These are phyloP conservation scores for Galaxea fascicularis DNA, from an alignment of 92 coral and sea anemone genomes.

Conservation along the genomic window DNA sequence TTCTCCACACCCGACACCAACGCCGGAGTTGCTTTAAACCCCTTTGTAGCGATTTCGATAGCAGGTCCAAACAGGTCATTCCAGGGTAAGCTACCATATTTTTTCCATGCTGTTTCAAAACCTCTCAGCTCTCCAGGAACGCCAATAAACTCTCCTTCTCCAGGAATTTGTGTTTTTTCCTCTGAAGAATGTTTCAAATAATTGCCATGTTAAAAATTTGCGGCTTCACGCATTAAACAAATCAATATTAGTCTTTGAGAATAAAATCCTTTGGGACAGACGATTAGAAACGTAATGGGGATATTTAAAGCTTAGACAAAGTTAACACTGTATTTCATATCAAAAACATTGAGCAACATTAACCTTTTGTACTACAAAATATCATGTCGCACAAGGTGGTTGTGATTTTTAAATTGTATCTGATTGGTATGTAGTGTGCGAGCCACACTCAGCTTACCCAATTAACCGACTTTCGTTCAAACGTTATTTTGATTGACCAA, in stretches of 20 bases:
- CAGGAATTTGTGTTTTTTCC: slow-evolving; percentile 63
- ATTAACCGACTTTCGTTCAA: too few relatives aligned
- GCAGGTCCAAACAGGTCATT: slow-evolving; percentile 83
- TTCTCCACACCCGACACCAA: slow-evolving; percentile 68
- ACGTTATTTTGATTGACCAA: too few relatives aligned
- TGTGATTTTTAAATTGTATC: neutral
- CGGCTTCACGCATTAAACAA: too few relatives aligned
- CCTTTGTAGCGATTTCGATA: slow-evolving; percentile 65
- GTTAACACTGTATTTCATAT: too few relatives aligned
- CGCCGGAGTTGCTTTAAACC: slow-evolving; percentile 74
- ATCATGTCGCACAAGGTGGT: neutral
- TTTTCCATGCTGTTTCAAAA: slow-evolving; percentile 82
- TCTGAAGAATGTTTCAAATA: slow-evolving; percentile 34
- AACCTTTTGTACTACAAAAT: neutral
- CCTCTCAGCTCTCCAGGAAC: slow-evolving; percentile 89
- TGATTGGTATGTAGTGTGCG: neutral
- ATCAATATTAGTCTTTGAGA: too few relatives aligned
- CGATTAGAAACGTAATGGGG: too few relatives aligned
- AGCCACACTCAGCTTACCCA: too few relatives aligned
- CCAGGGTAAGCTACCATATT: slow-evolving; percentile 79
- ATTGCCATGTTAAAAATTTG: too few relatives aligned
- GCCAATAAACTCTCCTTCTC: slow-evolving; percentile 83
- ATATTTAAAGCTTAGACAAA: too few relatives aligned
- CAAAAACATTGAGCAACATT: neutral
- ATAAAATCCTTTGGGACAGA: too few relatives aligned